phyloP scores from a whole-genome alignment of 2,888 invertebrate species.

The Drosophila antonietae region DNA sequence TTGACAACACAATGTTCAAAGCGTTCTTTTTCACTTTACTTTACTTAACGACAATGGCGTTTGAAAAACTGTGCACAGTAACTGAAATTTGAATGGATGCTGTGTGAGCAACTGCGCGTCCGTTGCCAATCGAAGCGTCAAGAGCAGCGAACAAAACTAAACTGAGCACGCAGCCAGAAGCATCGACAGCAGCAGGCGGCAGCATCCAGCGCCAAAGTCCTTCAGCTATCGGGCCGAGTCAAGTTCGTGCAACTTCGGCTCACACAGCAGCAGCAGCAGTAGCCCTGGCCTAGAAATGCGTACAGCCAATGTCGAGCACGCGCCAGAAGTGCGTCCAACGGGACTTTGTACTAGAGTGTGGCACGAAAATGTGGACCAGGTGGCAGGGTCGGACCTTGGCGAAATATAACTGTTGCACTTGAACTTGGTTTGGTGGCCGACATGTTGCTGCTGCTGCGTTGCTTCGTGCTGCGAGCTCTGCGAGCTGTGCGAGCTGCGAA shows the following conservation, averaged over 20 bases:
- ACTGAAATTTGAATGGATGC: conserved; percentile 27
- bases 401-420: conserved; percentile 75
- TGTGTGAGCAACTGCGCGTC: conserved; percentile 30
- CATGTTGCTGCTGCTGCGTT: conserved; percentile 22
- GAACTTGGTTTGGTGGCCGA: conserved; percentile 70
- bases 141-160: conserved; percentile 70
- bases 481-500: conserved; percentile 43
- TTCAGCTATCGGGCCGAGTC: conserved; percentile 43
- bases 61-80: conserved; percentile 46
- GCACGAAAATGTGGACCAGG: conserved; percentile 25
- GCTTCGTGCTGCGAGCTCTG: conserved; percentile 20
- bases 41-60: conserved; percentile 21
- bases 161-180: conserved; percentile 59
- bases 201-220: conserved; percentile 46
- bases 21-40: conserved; percentile 43
- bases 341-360: background rate
- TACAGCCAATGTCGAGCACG: conserved; percentile 57
- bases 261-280: conserved; percentile 44
- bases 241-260: conserved; percentile 52
- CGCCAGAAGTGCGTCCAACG: conserved; percentile 35
- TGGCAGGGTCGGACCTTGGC: conserved; percentile 31
- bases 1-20: conserved; percentile 27
- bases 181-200: conserved; percentile 39
- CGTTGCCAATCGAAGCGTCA: conserved; percentile 51
- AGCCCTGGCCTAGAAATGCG: conserved; percentile 77